Evolutionary conservation across 2,113 vertebrate genomes (phyloP), one percentile per base, ranked within the genome.

Genomic region (Phyllopteryx taeniolatus): DNA sequence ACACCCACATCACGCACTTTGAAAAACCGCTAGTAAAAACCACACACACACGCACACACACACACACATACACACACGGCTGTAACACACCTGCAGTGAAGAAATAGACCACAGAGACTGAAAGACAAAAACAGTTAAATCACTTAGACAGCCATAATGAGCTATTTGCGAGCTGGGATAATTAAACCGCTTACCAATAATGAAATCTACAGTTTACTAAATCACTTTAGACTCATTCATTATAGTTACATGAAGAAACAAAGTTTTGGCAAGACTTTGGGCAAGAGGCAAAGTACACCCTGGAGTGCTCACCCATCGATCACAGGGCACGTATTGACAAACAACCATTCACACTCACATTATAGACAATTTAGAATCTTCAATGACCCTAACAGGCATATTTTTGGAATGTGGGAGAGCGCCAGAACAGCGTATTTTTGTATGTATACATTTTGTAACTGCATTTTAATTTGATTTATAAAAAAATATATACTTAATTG

Each of bases 41-140:
- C 42, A n/a, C 42, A 60, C 49, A 22, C 22, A 39, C 56, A 68
- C 27, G 56, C 17, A 42, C 74, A 39, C 43, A 15, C 43, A 17
- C 47, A 67, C 43, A 67, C 46, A 19, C 22, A 59, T 22, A 27
- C 10, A 35, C 67, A 68, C 11, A 46, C 14, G 31, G 8, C 22
- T 60, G 61, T 44, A 66, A 62, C 79, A 72, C 62, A 91, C 90
- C 86, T 84, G 89, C 71, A 73, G 79, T 65, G 66, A 86, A 64
- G 76, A 91, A 62, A 69, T 67, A 79, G 74, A 62, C 75, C 53
- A 75, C 73, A 43, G 77, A 70, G 57, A 91, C 90, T 90, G 80
- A 47, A 88, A 85, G 0, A 80, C 71, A 82, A 78, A 73, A 17
- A 74, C 39, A 68, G 67, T 51, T 17, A 39, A n/a, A 68, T 68